phyloP scores from a whole-genome alignment of 2,888 invertebrate species.

The Anthophora plumipes region DNA sequence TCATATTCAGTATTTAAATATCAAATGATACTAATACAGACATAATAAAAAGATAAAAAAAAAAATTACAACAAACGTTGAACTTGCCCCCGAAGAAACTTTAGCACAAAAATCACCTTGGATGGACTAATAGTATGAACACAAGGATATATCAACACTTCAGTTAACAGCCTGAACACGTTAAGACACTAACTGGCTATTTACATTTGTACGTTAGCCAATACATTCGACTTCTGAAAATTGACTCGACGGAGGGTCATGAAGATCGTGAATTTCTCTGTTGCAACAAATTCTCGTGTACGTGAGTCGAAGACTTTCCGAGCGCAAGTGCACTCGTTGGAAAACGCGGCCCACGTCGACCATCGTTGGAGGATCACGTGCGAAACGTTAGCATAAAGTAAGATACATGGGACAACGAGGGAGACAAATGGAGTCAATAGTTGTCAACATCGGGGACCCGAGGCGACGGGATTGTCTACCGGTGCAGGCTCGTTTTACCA shows the following conservation, averaged over 20 bases:
- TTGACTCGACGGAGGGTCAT: background rate
- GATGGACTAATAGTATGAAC: too few species aligned
- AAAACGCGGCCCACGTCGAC: background rate
- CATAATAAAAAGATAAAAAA: too few species aligned
- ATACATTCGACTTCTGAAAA: background rate
- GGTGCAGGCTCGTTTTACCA: slow-evolving; percentile 19
- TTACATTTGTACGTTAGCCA: background rate
- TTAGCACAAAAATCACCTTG: too few species aligned
- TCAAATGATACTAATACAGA: too few species aligned
- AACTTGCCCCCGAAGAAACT: too few species aligned
- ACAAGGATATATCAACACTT: background rate
- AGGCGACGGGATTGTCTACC: slow-evolving; percentile 42
- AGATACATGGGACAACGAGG: slow-evolving; percentile 66
- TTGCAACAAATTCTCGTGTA: slow-evolving; percentile 13
- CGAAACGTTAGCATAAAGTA: slow-evolving; percentile 61
- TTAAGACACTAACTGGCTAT: background rate
- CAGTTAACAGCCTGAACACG: background rate
- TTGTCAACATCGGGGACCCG: slow-evolving; percentile 67
- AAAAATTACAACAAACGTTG: too few species aligned
- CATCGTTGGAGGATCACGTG: slow-evolving; percentile 33
- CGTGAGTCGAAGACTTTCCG: background rate
- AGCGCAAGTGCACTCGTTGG: slow-evolving; percentile 6
- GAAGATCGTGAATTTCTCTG: background rate
- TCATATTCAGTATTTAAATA: too few species aligned
- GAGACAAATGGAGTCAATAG: slow-evolving; percentile 74